These are phyloP conservation scores for Hyles vespertilio DNA, from an alignment of 1,140 invertebrate genomes.

Conservation along the genomic window DNA sequence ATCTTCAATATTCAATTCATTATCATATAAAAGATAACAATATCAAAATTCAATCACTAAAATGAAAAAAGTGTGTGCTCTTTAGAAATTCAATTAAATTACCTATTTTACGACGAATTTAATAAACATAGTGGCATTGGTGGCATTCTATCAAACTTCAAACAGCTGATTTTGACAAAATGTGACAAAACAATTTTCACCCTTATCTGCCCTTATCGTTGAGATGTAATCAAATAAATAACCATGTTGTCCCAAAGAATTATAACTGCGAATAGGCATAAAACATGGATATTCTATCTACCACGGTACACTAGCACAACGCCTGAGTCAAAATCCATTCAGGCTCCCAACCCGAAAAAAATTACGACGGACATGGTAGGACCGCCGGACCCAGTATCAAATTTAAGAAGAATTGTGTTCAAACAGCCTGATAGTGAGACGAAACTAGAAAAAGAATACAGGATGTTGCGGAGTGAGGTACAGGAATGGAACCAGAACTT, in stretches of 20 bases:
- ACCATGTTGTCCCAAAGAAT: conserved; percentile 14
- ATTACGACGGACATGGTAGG: conserved; percentile 79
- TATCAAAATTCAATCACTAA: too few relatives aligned
- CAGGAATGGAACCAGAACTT: conserved; percentile 90
- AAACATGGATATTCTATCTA: conserved; percentile 7
- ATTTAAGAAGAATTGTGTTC: conserved; percentile 84
- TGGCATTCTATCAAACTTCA: too few relatives aligned
- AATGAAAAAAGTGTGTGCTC: too few relatives aligned
- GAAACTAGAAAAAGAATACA: conserved; percentile 78
- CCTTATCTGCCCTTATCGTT: too few relatives aligned
- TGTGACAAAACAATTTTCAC: conserved; percentile 7
- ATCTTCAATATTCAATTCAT: too few relatives aligned
- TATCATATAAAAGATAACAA: too few relatives aligned
- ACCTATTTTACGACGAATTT: too few relatives aligned
- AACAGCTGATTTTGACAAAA: conserved; percentile 18
- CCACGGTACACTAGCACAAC: conserved; percentile 33
- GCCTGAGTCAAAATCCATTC: conserved; percentile 39
- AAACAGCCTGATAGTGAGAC: conserved; percentile 80
- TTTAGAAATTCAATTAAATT: too few relatives aligned
- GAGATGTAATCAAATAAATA: neutral
- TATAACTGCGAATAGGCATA: conserved; percentile 7
- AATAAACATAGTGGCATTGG: too few relatives aligned
- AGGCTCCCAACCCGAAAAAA: conserved; percentile 54
- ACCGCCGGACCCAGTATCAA: conserved; percentile 87
- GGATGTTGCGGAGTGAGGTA: conserved; percentile 79